phyloP scores from a whole-genome alignment of 1,140 invertebrate species.

The Batillaria attramentaria region DNA sequence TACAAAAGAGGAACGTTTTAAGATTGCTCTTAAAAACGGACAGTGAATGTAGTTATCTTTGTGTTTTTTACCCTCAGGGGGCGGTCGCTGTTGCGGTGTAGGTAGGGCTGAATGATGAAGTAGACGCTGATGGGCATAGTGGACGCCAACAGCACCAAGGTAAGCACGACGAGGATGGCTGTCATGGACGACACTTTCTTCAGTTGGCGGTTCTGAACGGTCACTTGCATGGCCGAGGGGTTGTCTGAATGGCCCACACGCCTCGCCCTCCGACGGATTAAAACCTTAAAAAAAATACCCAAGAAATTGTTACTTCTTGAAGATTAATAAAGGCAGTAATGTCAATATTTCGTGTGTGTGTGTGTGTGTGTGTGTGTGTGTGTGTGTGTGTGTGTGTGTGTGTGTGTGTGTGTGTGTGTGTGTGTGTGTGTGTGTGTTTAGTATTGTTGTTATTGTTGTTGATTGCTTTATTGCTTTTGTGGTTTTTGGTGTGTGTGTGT shows the following conservation, averaged over 20 bases:
- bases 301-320: background rate
- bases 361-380: background rate
- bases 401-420: too few species aligned
- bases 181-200: constrained; percentile 49
- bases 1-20: too few species aligned
- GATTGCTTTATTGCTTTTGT: too few species aligned
- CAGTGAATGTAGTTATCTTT: background rate
- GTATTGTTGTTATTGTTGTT: too few species aligned
- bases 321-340: background rate
- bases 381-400: background rate
- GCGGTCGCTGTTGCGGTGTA: background rate
- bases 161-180: constrained; percentile 41
- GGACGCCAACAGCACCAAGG: constrained; percentile 47
- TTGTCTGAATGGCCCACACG: background rate
- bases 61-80: too few species aligned
- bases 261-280: background rate
- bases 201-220: background rate
- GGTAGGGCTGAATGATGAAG: constrained; percentile 45
- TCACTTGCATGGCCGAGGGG: background rate
- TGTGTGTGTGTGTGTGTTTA: too few species aligned
- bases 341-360: too few species aligned
- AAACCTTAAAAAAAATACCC: background rate
- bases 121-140: constrained; percentile 51
- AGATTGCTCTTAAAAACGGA: background rate
- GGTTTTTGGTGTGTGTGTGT: too few species aligned